Conservation (phyloP, 2,888 invertebrate genomes). For the Aphidoletes aphidimyza region DNA sequence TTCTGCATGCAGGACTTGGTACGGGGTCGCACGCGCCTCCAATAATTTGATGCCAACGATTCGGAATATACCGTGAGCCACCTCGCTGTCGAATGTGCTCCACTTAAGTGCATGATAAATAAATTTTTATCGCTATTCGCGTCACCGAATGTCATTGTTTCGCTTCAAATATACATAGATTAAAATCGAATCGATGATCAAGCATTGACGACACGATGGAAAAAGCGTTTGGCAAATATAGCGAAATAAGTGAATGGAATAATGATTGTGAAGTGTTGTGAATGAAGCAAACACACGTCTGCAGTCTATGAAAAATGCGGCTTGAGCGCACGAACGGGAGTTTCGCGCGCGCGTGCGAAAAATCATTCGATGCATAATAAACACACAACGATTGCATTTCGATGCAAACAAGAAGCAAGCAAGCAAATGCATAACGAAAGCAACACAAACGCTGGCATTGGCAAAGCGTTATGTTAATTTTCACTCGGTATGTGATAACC, state of each 20-base stretch:
- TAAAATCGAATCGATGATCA: neutral
- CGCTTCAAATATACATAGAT: slow-evolving; percentile 8
- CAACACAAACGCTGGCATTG: too few species aligned
- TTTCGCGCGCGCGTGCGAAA: too few species aligned
- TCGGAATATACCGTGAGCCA: neutral
- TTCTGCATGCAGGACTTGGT: neutral
- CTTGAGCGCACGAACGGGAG: neutral
- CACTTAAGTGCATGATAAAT: slow-evolving; percentile 40
- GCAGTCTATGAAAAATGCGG: neutral
- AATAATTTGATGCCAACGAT: neutral
- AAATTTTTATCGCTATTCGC: slow-evolving; percentile 23
- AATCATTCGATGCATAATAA: slow-evolving; percentile 41
- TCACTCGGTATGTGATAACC: neutral
- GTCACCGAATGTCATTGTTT: slow-evolving; percentile 7
- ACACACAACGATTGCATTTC: slow-evolving; percentile 39
- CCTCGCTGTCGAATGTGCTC: neutral
- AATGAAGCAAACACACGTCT: slow-evolving; percentile 41
- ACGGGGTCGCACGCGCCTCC: neutral
- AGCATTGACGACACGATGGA: neutral
- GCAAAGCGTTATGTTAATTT: slow-evolving; percentile 27
- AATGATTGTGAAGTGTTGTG: slow-evolving; percentile 7
- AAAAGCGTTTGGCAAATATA: slow-evolving; percentile 24
- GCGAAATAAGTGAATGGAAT: slow-evolving; percentile 35
- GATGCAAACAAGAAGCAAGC: neutral
- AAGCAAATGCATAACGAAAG: too few species aligned